Base-by-base conservation (phyloP, 1,140 invertebrate species). In the Spodoptera litura region DNA sequence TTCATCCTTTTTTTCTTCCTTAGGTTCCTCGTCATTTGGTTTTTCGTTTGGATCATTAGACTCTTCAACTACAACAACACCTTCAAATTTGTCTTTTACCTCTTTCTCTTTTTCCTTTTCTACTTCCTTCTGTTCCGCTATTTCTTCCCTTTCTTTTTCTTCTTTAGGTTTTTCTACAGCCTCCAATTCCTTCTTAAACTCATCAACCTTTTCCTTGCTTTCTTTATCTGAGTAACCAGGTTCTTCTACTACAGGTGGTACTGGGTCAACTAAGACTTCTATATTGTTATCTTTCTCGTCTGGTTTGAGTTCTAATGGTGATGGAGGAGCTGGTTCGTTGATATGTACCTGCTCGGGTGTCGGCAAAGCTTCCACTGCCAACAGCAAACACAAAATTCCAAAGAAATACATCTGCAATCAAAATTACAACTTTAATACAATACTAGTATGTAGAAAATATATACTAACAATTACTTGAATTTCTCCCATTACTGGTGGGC, bases 1-100 rank as follows among this genome's bases (percentile, higher is more conserved):
- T 35, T 56, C 70, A n/a, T 72, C n/a, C 15, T 72, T 56, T 13
- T 72, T 25, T 15, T 56, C 52, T 35, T 38, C 53, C 11, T 53
- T 72, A 8, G 35, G 8, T 44, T 64, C 61, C 15, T 49, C 31
- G 27, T 68, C 20, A 27, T 68, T 25, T 13, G 64, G 51, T 9
- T 49, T 15, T 27, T 52, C 49, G 5, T 66, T 51, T 12, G 49
- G 6, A 8, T 52, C 25, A 9, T 53, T 31, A 13, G n/a, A 10
- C 52, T 66, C 25, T 20, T 68, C 44, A 27, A 68, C 20, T 68
- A 51, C 15, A 20, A 49, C n/a, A 20, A 5, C 49, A 3, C 27
- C 64, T 2, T 68, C 49, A 27, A 11, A 15, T 12, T 12, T 31
- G 31, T 44, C 38, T 44, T 44, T 44, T 44, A 44, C 38, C 9